Percentiles rank a stretch among this genome's conserved stretches.
phyloP scores from a whole-genome alignment of 1,140 invertebrate genomes.

The Lucilia sericata region DNA sequence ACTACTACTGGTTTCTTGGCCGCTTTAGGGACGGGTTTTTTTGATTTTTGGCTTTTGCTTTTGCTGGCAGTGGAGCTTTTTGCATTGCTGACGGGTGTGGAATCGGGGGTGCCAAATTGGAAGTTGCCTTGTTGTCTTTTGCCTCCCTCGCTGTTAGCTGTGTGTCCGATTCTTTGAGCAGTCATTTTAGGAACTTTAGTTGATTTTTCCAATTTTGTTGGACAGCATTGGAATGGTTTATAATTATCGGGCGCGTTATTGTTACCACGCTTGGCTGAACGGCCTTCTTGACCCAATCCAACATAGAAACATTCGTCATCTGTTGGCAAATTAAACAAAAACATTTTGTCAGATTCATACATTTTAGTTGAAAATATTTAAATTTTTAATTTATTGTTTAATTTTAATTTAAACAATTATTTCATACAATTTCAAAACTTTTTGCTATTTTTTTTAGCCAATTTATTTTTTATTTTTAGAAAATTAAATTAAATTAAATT shows the following conservation, averaged over 20 bases:
- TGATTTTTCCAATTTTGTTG: conserved; percentile 78
- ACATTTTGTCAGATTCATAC: conserved; percentile 73
- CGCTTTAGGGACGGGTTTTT: conserved; percentile 27
- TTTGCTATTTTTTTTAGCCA: conserved; percentile 45
- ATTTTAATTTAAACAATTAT: neutral
- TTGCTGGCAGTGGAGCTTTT: conserved; percentile 18
- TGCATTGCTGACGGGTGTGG: conserved; percentile 2
- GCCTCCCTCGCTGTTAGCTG: conserved; percentile 54
- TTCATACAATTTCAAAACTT: conserved; percentile 38
- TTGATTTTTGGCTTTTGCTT: conserved; percentile 23
- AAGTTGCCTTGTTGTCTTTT: conserved; percentile 52
- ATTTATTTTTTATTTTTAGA: conserved; percentile 19
- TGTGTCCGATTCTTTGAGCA: conserved; percentile 65
- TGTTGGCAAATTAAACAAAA: conserved; percentile 73
- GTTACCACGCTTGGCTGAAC: conserved; percentile 73
- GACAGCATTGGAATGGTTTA: conserved; percentile 91
- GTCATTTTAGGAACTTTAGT: conserved; percentile 69
- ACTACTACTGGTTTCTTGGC: conserved; percentile 55
- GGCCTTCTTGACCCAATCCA: conserved; percentile 78
- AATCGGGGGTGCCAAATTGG: conserved; percentile 52
- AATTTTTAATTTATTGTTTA: neutral
- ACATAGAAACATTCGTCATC: conserved; percentile 96
- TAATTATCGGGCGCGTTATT: conserved; percentile 82
- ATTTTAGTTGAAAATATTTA: conserved; percentile 41
- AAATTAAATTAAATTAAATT: neutral